phyloP scores from a whole-genome alignment of 2,113 vertebrate genomes.

The Anhinga rufa region DNA sequence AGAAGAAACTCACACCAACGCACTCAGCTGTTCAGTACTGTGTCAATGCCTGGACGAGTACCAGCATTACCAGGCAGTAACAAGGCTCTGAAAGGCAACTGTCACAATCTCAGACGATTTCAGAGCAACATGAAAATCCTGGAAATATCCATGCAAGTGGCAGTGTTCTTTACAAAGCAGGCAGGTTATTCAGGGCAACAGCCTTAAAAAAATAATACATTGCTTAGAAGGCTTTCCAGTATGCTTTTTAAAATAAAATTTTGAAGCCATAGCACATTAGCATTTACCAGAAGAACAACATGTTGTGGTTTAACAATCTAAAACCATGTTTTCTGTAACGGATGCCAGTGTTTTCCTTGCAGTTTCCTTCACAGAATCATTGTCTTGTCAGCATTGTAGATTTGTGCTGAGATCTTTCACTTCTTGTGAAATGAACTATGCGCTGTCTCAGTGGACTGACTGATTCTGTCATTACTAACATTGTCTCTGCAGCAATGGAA shows the following conservation, averaged over 20 bases:
- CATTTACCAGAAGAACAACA: background rate
- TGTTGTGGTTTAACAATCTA: background rate
- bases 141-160: background rate
- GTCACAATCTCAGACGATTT: background rate
- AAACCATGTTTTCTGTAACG: background rate
- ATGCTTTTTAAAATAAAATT: background rate
- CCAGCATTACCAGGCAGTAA: background rate
- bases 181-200: background rate
- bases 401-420: background rate
- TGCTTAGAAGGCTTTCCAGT: background rate
- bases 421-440: slow-evolving; percentile 9
- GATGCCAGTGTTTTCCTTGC: background rate
- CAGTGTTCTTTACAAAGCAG: background rate
- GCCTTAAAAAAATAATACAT: background rate
- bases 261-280: background rate
- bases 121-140: slow-evolving; percentile 18
- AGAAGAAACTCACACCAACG: background rate
- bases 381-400: background rate
- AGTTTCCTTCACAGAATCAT: background rate
- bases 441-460: background rate
- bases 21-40: background rate
- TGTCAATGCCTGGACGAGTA: background rate
- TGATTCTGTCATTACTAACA: slow-evolving; percentile 6
- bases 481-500: slow-evolving; percentile 25
- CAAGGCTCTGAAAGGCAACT: background rate